Evolutionary conservation across 1,140 invertebrate species (phyloP).

Genomic region (Schmidtea mediterranea): DNA sequence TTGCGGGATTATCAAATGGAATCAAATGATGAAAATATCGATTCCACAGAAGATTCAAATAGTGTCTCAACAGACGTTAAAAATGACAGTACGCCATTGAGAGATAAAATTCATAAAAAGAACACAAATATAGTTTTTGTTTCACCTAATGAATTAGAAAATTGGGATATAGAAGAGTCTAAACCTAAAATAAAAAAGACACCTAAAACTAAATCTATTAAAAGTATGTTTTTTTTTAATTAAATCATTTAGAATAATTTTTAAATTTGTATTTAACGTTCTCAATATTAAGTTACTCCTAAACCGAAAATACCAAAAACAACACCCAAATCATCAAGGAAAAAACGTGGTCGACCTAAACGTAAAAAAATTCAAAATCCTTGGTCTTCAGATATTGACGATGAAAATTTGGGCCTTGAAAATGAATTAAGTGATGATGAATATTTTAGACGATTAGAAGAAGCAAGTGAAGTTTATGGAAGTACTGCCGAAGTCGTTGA

Average conservation of each 20-base stretch:
- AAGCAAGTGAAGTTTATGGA: neutral
- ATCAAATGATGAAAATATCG: no score
- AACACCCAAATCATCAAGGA: neutral
- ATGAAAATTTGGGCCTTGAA: neutral
- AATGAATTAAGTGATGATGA: neutral
- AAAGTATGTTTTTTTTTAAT: neutral
- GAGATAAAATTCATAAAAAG: neutral
- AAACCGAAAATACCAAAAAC: neutral
- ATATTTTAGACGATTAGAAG: conserved; percentile 2
- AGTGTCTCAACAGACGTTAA: no score
- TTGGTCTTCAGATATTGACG: neutral
- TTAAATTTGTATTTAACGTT: neutral
- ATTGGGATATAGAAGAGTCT: neutral
- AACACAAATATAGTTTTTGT: neutral
- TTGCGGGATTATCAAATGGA: no score
- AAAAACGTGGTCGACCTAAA: neutral
- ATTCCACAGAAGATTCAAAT: no score
- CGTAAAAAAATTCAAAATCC: neutral
- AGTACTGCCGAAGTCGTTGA: neutral
- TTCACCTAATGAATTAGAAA: neutral
- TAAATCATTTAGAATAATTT: neutral
- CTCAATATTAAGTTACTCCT: neutral
- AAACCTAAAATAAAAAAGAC: neutral
- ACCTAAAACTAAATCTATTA: neutral
- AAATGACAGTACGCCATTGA: no score